Percentiles rank a stretch among this genome's conserved stretches.
Conservation (phyloP, 2,113 vertebrate genomes). For the Neopipo cinnamomea region DNA sequence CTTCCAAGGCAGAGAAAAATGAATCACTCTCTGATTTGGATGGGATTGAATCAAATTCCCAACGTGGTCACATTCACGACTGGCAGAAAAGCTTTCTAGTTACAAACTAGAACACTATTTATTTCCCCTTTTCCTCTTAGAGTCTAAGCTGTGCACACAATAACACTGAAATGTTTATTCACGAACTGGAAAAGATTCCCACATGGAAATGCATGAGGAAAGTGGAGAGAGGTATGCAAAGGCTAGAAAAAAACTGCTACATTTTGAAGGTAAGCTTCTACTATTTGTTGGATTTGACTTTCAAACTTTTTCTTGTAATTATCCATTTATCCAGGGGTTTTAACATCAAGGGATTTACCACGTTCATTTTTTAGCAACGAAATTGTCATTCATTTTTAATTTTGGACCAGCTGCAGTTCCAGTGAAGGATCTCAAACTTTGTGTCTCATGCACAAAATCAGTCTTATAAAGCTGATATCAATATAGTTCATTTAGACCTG, state of each 20-base stretch:
- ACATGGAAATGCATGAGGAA: fast-evolving
- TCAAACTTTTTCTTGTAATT: not conserved
- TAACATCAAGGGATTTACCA: not conserved
- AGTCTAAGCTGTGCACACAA: fast-evolving
- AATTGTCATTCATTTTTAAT: not conserved
- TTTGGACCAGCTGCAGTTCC: not conserved
- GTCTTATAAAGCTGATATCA: not conserved
- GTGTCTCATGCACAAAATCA: not conserved
- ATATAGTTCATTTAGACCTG: not conserved
- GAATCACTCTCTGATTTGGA: not conserved
- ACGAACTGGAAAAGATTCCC: fast-evolving
- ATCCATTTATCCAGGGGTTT: not conserved
- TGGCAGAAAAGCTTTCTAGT: not conserved
- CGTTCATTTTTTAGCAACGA: not conserved
- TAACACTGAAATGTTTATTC: not conserved
- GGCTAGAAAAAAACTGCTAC: fast-evolving
- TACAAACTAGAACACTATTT: not conserved
- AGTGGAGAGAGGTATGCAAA: not conserved
- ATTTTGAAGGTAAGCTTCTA: not conserved
- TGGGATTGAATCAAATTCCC: not conserved
- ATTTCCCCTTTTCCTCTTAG: not conserved
- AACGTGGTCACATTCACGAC: not conserved
- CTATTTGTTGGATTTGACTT: not conserved
- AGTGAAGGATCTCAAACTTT: not conserved
- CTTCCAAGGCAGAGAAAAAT: not conserved